Evolutionary conservation across 2,888 invertebrate genomes (phyloP).

Genomic region (Synergus gifuensis): DNA sequence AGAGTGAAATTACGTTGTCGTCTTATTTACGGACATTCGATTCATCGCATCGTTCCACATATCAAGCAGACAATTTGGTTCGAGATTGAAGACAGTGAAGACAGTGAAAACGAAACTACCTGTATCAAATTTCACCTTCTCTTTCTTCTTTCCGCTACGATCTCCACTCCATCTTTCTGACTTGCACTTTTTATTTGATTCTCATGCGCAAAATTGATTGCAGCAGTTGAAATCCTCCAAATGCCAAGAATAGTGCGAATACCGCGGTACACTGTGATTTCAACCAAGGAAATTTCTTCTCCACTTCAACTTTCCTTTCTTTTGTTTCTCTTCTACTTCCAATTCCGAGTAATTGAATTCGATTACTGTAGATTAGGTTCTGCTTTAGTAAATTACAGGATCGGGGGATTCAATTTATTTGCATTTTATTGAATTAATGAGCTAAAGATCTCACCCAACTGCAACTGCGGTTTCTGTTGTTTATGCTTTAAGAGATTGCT

Average conservation of each 20-base stretch:
- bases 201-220: slow-evolving; percentile 12
- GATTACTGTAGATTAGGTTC: slow-evolving; percentile 6
- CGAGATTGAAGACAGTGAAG: slow-evolving; percentile 37
- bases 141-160: slow-evolving; percentile 59
- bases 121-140: slow-evolving; percentile 64
- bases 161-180: not conserved
- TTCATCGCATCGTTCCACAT: slow-evolving; percentile 21
- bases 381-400: not conserved
- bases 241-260: slow-evolving; percentile 43
- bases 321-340: slow-evolving; percentile 2
- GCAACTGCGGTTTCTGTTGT: not conserved
- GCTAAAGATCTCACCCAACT: not conserved
- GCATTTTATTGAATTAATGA: slow-evolving; percentile 1
- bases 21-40: not conserved
- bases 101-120: slow-evolving; percentile 49
- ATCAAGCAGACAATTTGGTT: slow-evolving; percentile 32
- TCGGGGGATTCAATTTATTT: not conserved
- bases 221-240: slow-evolving; percentile 43
- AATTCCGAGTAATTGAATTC: slow-evolving; percentile 16
- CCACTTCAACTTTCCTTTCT: slow-evolving; percentile 7
- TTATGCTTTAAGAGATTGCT: not conserved
- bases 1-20: not conserved
- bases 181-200: not conserved
- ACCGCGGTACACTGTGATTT: slow-evolving; percentile 29
- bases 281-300: slow-evolving; percentile 47